Conservation (phyloP, 2,888 invertebrate species). For the Molorchus minor region DNA sequence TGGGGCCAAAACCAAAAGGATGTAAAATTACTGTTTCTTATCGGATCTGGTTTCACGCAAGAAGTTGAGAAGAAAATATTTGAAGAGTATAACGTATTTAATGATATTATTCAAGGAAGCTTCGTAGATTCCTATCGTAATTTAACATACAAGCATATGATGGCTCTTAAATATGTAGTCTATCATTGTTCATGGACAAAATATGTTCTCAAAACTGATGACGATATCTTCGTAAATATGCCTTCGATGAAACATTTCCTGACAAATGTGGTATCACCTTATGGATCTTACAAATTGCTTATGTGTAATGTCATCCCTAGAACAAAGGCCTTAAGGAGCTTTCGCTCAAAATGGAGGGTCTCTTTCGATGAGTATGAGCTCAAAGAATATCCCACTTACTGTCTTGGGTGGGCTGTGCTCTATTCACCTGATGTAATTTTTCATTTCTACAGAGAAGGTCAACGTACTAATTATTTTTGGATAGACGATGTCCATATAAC, state of each 20-base stretch:
- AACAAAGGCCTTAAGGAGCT: conserved; percentile 60
- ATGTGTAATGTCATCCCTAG: conserved; percentile 66
- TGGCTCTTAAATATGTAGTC: conserved; percentile 80
- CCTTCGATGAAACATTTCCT: conserved; percentile 69
- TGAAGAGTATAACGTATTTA: conserved; percentile 67
- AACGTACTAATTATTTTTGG: conserved; percentile 72
- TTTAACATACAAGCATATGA: conserved; percentile 84
- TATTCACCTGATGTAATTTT: conserved; percentile 68
- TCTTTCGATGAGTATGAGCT: conserved; percentile 71
- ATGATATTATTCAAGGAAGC: conserved; percentile 79
- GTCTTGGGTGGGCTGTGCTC: conserved; percentile 73
- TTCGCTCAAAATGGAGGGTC: conserved; percentile 80
- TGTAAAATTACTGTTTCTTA: conserved; percentile 71
- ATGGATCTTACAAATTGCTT: conserved; percentile 70
- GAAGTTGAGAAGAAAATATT: conserved; percentile 48
- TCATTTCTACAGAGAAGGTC: conserved; percentile 63
- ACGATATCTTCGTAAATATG: conserved; percentile 79
- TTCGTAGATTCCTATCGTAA: conserved; percentile 82
- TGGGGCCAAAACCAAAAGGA: conserved; percentile 72
- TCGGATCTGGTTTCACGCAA: conserved; percentile 16
- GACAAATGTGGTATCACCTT: conserved; percentile 66
- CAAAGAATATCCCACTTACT: conserved; percentile 76
- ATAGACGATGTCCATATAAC: conserved; percentile 77
- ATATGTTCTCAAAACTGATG: conserved; percentile 75
- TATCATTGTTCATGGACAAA: conserved; percentile 75